Percentiles rank a stretch among this genome's conserved stretches.
phyloP scores from a whole-genome alignment of 2,888 invertebrate genomes.

The Lacanobia wlatinum region DNA sequence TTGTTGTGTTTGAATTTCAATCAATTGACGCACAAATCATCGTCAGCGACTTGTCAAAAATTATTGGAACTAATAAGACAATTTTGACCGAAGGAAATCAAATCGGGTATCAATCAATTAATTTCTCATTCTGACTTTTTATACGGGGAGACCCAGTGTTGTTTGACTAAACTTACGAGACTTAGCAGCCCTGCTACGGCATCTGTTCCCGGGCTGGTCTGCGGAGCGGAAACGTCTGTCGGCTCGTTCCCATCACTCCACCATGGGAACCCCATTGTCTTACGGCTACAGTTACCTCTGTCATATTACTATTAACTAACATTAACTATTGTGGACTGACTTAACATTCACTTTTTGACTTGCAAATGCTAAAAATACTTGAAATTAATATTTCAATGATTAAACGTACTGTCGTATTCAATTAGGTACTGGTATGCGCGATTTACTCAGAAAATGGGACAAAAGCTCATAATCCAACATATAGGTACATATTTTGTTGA shows the following conservation, averaged over 20 bases:
- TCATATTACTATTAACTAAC: constrained; percentile 25
- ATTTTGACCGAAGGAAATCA: background rate
- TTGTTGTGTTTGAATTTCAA: too few relatives aligned
- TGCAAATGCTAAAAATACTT: too few relatives aligned
- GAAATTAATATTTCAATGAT: too few relatives aligned
- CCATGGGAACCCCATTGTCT: constrained; percentile 63
- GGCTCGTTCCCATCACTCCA: constrained; percentile 55
- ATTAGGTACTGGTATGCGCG: too few relatives aligned
- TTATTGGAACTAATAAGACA: too few relatives aligned
- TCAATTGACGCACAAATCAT: too few relatives aligned
- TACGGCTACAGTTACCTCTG: constrained; percentile 48
- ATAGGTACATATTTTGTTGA: too few relatives aligned
- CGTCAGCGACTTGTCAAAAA: too few relatives aligned
- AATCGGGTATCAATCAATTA: background rate
- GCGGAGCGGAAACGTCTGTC: constrained; percentile 60
- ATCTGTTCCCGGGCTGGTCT: constrained; percentile 41
- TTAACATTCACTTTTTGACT: background rate
- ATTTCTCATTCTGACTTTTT: too few relatives aligned
- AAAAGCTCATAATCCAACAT: too few relatives aligned
- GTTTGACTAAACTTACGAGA: background rate
- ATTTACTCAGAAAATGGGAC: too few relatives aligned
- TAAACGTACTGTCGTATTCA: too few relatives aligned
- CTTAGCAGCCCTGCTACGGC: constrained; percentile 53
- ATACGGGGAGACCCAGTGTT: background rate
- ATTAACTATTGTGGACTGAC: constrained; percentile 5